phyloP scores from a whole-genome alignment of 2,888 invertebrate species.

The Scaptomyza parva region DNA sequence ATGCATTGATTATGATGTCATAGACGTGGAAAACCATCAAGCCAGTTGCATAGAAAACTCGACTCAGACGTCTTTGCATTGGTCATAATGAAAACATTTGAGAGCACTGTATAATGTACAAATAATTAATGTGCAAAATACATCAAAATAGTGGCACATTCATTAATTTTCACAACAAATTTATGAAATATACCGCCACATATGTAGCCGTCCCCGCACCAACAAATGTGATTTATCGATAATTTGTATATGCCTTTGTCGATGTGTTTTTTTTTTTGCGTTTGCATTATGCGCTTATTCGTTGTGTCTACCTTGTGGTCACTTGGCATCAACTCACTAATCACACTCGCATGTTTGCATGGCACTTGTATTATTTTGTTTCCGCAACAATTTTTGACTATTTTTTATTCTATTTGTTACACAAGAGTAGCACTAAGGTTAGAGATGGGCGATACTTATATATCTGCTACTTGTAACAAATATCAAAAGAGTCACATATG shows the following conservation, averaged over 20 bases:
- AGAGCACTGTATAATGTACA: constrained; percentile 17
- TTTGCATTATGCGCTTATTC: constrained; percentile 1
- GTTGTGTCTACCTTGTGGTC: neutral
- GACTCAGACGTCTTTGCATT: constrained; percentile 15
- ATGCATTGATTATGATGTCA: constrained; percentile 70
- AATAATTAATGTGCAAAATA: constrained; percentile 17
- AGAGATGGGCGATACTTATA: constrained; percentile 24
- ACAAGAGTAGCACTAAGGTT: constrained; percentile 48
- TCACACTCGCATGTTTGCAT: constrained; percentile 47
- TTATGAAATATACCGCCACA: constrained; percentile 64
- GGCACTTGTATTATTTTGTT: constrained; percentile 49
- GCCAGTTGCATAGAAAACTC: constrained; percentile 39
- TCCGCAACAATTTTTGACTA: constrained; percentile 39
- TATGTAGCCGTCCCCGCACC: constrained; percentile 58
- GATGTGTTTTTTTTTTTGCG: constrained; percentile 19
- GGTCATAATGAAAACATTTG: constrained; percentile 12
- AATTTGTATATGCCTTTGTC: constrained; percentile 46
- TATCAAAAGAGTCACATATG: neutral
- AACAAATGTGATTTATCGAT: constrained; percentile 50
- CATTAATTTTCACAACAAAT: constrained; percentile 61
- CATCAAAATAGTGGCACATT: constrained; percentile 41
- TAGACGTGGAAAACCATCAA: constrained; percentile 59
- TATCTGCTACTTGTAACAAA: constrained; percentile 11
- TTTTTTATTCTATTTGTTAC: constrained; percentile 55
- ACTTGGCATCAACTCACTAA: constrained; percentile 40